phyloP scores from a whole-genome alignment of 2,888 invertebrate species.

The Epirrita christyi region DNA sequence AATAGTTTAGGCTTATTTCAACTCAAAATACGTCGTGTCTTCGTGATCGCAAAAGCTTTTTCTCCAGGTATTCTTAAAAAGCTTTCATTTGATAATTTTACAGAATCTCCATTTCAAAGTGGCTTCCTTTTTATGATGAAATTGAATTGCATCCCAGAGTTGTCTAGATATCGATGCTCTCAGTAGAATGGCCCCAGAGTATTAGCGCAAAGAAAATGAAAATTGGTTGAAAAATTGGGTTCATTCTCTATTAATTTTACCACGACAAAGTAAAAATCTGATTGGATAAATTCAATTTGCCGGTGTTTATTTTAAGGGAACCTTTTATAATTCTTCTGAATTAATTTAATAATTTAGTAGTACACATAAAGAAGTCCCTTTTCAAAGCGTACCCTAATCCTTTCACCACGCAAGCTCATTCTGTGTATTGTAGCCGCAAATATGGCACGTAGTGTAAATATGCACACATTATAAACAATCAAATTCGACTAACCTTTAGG shows the following conservation, averaged over 20 bases:
- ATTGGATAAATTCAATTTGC: background rate
- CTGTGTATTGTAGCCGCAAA: no score
- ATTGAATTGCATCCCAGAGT: constrained; percentile 5
- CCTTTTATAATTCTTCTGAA: no score
- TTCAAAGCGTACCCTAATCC: no score
- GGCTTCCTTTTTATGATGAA: constrained; percentile 9
- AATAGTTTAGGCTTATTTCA: no score
- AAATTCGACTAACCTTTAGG: constrained; percentile 89
- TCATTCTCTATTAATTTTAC: constrained; percentile 10
- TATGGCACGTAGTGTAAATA: no score
- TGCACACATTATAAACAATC: background rate
- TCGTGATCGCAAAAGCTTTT: no score
- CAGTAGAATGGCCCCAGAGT: background rate
- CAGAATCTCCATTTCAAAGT: constrained; percentile 5
- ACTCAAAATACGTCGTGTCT: no score
- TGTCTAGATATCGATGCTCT: background rate
- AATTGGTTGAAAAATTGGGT: constrained; percentile 10
- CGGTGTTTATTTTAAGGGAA: no score
- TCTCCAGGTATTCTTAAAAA: no score
- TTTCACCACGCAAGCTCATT: no score
- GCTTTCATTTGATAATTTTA: constrained; percentile 8
- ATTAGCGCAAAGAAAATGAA: constrained; percentile 5
- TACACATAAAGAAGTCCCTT: no score
- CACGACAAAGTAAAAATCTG: background rate
- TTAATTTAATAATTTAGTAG: no score